Evolutionary conservation across 2,888 invertebrate species (phyloP), one percentile per base, ranked within the genome.

Genomic region (Phorcus lineatus): DNA sequence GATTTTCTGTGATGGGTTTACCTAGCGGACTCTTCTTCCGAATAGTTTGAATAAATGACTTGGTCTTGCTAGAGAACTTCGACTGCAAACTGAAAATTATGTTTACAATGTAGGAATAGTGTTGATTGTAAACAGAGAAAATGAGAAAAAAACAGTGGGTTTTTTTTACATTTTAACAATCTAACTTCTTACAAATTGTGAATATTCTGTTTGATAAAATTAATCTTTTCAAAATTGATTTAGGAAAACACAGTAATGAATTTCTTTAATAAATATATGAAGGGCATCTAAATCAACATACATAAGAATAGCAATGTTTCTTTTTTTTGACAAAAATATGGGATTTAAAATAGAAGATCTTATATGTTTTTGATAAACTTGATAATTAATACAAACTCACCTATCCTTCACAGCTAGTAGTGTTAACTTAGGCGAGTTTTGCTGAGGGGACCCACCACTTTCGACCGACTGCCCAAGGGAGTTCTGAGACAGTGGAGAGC

Each of bases 11-110:
- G 54, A 54, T 81, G 55, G 79, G 79, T 40, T 80, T 82, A 24
- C 66, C 40, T 57, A 89, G 77, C 19, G 81, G 80, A 74, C 86
- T 88, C 57, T 88, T 89, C 54, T 88, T 88, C 77, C 88, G 88
- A 28, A 89, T 87, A 36, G 86, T 87, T n/a, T 84, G 84, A 13
- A 90, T 82, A 13, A 85, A 52, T 13, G 83, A 83, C 76, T 80
- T 81, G 7, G 85, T 85, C 66, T 81, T 81, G 19, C 67, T 83
- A 36, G 81, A 80, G 22, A 85, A 53, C 55, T 82, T 81, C 13
- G 66, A 66, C 4, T 77, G 78, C 9, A 83, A 57, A 24, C 81
- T 83, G 74, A 24, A 80, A 11, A 79, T 3, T 17, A 22, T n/a
- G 7, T 17, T n/a, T 22, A 31, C 11, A 28, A 11, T 16, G 70